Base-by-base conservation (phyloP, 2,113 vertebrate genomes). In the pig (Sus scrofa) region DNA sequence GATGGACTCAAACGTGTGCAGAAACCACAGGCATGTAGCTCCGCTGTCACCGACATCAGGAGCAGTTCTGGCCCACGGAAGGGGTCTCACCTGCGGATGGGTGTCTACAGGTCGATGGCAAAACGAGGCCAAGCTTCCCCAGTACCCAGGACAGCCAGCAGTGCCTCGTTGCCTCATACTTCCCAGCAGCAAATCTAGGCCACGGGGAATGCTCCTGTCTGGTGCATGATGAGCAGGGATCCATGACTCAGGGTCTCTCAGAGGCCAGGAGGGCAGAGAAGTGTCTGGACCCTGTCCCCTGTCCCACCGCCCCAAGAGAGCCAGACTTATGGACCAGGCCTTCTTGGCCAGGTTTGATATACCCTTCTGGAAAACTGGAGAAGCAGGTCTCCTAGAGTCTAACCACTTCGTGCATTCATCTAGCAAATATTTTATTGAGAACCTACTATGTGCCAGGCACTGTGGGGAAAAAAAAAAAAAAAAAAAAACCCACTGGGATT, bases 1-100 rank as follows among this genome's bases (percentile, higher is more conserved):
- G 7, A 30, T 13, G 30, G 27, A 34, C 20, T 6, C 56, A 19
- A 9, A 39, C 0, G 0, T 1, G 18, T 24, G 27, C 22, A 68
- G 68, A 81, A 91, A 73, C 84, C 37, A 18, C 92, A 93, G 39
- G 39, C 60, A 10, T 26, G 26, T 1, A 1, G 4, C n/a, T 82
- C 44, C 1, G 1, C 85, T 54, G 79, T 79, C 75, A 50, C 14
- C 4, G 2, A 58, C 16, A 68, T 54, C 22, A 22, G 81, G 60
- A 70, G 54, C 1, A 16, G n/a, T 12, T 58, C 67, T 14, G 6
- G 3, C 73, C 71, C 92, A 24, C n/a, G n/a, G 6, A 62, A 37
- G 56, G 26, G 3, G 13, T 19, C 82, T 8, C 0, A 26, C 44
- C 19, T 22, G 30, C 3, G 5, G 54, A 54, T 30, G 22, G 65